phyloP scores from a whole-genome alignment of 2,888 invertebrate genomes.

The Copidosoma aretas region DNA sequence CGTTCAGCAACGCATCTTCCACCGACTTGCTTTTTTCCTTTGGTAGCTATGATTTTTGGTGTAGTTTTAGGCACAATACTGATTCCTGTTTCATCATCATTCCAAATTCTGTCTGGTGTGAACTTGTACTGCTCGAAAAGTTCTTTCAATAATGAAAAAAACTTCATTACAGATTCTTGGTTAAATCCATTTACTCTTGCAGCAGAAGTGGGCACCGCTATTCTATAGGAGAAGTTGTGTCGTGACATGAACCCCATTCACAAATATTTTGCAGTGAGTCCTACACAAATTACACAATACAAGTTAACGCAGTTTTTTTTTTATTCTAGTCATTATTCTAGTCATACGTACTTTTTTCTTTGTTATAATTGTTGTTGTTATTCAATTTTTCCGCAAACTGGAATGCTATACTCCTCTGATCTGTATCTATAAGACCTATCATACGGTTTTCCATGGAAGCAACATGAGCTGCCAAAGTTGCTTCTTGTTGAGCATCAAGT shows the following conservation, averaged over 20 bases:
- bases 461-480: too few species aligned
- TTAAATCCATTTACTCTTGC: constrained; percentile 22
- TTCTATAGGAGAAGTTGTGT: constrained; percentile 50
- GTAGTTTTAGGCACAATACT: constrained; percentile 46
- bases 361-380: too few species aligned
- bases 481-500: too few species aligned
- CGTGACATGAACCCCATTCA: constrained; percentile 21
- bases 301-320: too few species aligned
- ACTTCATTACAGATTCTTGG: constrained; percentile 1
- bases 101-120: constrained; percentile 46
- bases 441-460: too few species aligned
- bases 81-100: constrained; percentile 53
- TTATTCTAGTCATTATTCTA: too few species aligned
- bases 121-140: constrained; percentile 23
- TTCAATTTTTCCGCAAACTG: too few species aligned
- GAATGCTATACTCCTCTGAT: too few species aligned
- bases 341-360: too few species aligned
- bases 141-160: constrained; percentile 2
- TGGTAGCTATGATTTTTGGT: constrained; percentile 47
- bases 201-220: constrained; percentile 14
- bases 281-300: too few species aligned
- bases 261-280: too few species aligned
- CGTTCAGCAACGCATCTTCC: constrained; percentile 50
- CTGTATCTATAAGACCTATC: too few species aligned
- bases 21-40: constrained; percentile 48